Evolutionary conservation across 2,797 vertebrate genomes (phyloP).

Genomic region (Microctenopoma stevenorrisi): DNA sequence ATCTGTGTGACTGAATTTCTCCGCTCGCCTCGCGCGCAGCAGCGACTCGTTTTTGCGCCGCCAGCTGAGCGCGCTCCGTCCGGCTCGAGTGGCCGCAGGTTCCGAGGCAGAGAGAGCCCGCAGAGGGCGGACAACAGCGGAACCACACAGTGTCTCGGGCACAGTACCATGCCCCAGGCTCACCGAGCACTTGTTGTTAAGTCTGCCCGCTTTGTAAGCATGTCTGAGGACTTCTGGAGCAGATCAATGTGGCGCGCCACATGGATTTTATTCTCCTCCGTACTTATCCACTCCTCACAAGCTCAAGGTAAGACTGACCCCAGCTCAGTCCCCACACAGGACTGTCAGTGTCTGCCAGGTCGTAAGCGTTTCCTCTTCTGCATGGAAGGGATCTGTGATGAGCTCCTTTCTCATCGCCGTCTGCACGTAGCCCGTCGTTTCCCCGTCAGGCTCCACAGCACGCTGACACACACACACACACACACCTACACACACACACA

Average conservation of each 20-base stretch:
- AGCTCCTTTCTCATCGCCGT: slow-evolving; percentile 30
- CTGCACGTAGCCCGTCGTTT: slow-evolving; percentile 28
- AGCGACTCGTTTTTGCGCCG: slow-evolving; percentile 32
- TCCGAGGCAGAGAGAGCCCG: neutral
- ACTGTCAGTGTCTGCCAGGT: slow-evolving; percentile 11
- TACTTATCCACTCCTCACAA: slow-evolving; percentile 67
- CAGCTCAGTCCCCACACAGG: slow-evolving; percentile 9
- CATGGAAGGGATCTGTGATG: slow-evolving; percentile 10
- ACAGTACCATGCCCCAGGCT: slow-evolving; percentile 50
- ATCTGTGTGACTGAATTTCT: slow-evolving; percentile 30
- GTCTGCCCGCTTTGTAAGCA: slow-evolving; percentile 61
- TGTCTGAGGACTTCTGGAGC: slow-evolving; percentile 67
- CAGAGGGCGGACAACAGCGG: slow-evolving; percentile 7
- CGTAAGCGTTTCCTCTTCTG: slow-evolving; percentile 3
- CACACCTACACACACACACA: neutral
- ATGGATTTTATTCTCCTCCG: slow-evolving; percentile 84
- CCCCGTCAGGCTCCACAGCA: slow-evolving; percentile 27
- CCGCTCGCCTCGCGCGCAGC: slow-evolving; percentile 13
- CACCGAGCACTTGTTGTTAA: slow-evolving; percentile 77
- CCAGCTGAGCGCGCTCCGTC: slow-evolving; percentile 47
- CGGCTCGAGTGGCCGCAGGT: slow-evolving; percentile 24
- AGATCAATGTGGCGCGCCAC: slow-evolving; percentile 76
- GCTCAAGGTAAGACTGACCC: slow-evolving; percentile 80
- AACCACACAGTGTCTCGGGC: slow-evolving; percentile 52
- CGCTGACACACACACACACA: slow-evolving; percentile 6